phyloP scores from a whole-genome alignment of 2,888 invertebrate species.

The Ormyrus thymus region DNA sequence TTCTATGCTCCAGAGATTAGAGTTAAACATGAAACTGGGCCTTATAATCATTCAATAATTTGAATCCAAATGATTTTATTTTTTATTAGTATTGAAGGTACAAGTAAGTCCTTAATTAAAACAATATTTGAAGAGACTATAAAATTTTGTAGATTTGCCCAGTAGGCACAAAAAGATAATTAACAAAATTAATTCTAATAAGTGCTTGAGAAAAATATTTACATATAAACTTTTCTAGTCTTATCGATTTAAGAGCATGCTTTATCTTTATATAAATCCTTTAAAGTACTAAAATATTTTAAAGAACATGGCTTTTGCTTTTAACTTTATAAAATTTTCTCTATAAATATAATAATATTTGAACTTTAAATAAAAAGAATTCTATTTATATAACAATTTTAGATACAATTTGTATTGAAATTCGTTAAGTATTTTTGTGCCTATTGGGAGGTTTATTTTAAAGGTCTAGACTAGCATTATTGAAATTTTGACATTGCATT shows the following conservation, averaged over 20 bases:
- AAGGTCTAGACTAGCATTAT: background rate
- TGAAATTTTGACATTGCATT: slow-evolving; percentile 33
- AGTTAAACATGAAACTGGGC: slow-evolving; percentile 41
- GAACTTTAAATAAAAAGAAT: background rate
- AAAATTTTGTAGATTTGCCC: slow-evolving; percentile 28
- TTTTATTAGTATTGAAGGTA: slow-evolving; percentile 39
- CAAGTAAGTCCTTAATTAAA: slow-evolving; percentile 31
- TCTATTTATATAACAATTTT: slow-evolving; percentile 2
- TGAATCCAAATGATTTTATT: slow-evolving; percentile 43
- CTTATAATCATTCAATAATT: slow-evolving; percentile 39
- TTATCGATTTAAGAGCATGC: too few species aligned
- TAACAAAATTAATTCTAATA: background rate
- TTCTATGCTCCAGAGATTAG: slow-evolving; percentile 72
- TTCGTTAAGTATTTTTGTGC: slow-evolving; percentile 6
- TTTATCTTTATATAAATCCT: background rate
- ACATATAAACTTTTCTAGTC: too few species aligned
- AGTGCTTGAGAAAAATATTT: background rate
- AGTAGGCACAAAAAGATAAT: slow-evolving; percentile 31
- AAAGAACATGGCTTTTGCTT: background rate
- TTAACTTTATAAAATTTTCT: too few species aligned
- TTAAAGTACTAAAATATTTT: slow-evolving; percentile 3
- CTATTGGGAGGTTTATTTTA: slow-evolving; percentile 39
- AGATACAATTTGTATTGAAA: background rate
- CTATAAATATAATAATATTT: too few species aligned
- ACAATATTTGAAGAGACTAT: slow-evolving; percentile 28